A percentile compares a stretch with the other conserved stretches of the same genome.
phyloP scores from a whole-genome alignment of 1,140 invertebrate species.

The Theocolax elegans region DNA sequence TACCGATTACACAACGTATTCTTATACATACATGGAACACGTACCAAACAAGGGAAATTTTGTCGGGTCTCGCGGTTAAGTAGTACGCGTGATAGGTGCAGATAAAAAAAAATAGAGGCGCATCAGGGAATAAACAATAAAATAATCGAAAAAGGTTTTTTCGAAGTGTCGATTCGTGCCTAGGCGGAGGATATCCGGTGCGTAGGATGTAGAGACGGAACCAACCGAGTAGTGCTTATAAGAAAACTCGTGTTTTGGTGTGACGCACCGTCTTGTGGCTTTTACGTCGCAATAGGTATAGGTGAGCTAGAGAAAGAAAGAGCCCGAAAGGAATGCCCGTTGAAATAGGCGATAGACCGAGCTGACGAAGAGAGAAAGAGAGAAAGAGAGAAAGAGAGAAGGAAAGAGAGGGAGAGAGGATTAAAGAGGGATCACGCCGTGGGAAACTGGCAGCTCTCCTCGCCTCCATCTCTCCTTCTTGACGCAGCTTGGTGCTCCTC shows the following conservation, averaged over 20 bases:
- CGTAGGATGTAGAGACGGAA: too few relatives aligned
- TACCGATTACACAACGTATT: too few relatives aligned
- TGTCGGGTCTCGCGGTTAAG: too few relatives aligned
- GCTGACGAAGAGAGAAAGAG: not conserved
- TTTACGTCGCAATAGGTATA: constrained; percentile 27
- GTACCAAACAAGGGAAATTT: too few relatives aligned
- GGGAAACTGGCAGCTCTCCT: constrained; percentile 33
- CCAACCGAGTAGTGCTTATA: too few relatives aligned
- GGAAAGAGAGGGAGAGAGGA: constrained; percentile 5
- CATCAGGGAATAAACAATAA: too few relatives aligned
- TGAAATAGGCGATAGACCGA: not conserved
- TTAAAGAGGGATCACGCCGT: constrained; percentile 16
- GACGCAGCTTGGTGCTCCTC: not conserved
- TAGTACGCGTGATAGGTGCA: too few relatives aligned
- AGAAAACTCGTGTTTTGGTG: not conserved
- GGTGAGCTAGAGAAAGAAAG: not conserved
- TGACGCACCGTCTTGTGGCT: not conserved
- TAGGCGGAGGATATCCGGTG: constrained; percentile 40
- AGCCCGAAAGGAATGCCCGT: not conserved
- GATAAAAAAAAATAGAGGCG: too few relatives aligned
- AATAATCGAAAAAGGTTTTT: constrained; percentile 15
- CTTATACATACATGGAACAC: too few relatives aligned
- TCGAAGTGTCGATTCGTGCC: constrained; percentile 21
- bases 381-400: not conserved
- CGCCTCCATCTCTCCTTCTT: constrained; percentile 20